Evolutionary conservation across 2,113 vertebrate genomes (phyloP), one percentile per base, ranked within the genome.

Genomic region (Tenebrosternarchus preto): DNA sequence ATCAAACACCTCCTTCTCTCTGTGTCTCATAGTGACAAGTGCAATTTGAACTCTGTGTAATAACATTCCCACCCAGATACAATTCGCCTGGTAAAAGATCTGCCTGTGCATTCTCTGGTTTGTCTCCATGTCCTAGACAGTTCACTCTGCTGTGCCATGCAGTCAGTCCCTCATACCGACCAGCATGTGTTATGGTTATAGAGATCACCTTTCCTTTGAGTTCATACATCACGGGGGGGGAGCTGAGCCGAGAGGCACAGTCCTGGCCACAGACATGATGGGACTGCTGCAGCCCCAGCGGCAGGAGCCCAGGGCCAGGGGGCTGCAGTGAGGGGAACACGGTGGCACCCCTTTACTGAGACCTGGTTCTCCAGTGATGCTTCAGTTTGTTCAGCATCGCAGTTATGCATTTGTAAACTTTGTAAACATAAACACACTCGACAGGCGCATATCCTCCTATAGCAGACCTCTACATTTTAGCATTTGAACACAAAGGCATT

Each of bases 41-140:
- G 53, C 56, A 61, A 59, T 76, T 60, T 61, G 39, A 59, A 57
- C 80, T 46, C 36, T 24, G 15, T 16, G 73, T 70, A 70, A 81
- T 81, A 71, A 68, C 20, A 60, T 50, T 67, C 43, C n/a, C 11
- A 12, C 39, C 20, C 24, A 39, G 50, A 78, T 43, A 43, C 20
- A 33, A 57, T 17, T 16, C 7, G 9, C 9, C 17, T 19, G 9
- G 67, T 22, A 70, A 9, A 33, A 56, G 50, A 70, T 11, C 31
- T 61, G 20, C 61, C 29, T 74, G n/a, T 31, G n/a, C 11, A 53
- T 56, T 50, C 11, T 50, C 43, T 50, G 43, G 27, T 73, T 25
- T 27, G 33, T 56, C 11, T 39, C 20, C 29, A 66, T 56, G 9
- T n/a, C 29, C 22, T 31, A 27, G 66, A 15, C 55, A 12, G 6